Evolutionary conservation across 2,888 invertebrate genomes (phyloP), one percentile per base, ranked within the genome.

Genomic region (Pyrocoelia pectoralis): DNA sequence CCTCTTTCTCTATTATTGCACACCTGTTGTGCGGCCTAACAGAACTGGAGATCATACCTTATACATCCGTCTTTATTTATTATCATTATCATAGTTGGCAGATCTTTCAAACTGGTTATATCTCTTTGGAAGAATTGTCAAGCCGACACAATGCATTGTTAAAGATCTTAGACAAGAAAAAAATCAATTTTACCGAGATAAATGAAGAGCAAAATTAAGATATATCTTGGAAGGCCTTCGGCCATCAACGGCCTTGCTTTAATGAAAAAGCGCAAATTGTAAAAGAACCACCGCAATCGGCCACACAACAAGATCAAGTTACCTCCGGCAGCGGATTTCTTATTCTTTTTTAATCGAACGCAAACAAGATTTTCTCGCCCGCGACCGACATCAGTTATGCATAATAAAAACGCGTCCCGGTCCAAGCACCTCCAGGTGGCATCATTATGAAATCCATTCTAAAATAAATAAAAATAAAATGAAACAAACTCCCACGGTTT

Each of bases 241-340:
- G 72, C 71, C 61, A 72, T 69, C 66, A 67, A 61, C 70, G 71
- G 71, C 72, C 72, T 72, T 72, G 72, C 69, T 67, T 68, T 70
- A 71, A 72, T 70, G 68, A 71, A 71, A 71, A 70, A 69, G 71
- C 70, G 66, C 70, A 61, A 66, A 66, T 67, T 65, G 68, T 68
- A 67, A 71, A 69, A 71, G 71, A 72, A 70, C 72, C 70, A 70
- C 72, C 71, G 69, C 71, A 61, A 70, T 59, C 68, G 72, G 68
- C 72, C 72, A 72, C 72, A 72, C 72, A 72, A 69, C 71, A 66
- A 68, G 72, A 68, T 66, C 67, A 56, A 61, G 64, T 65, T 65
- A 67, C 67, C 68, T 68, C 65, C 65, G 69, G 67, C 63, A 56
- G 61, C 64, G 67, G 54, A 62, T 64, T 56, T 58, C 58, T 65